phyloP scores from a whole-genome alignment of 2,888 invertebrate species.

The Gymnosoma rotundatum region DNA sequence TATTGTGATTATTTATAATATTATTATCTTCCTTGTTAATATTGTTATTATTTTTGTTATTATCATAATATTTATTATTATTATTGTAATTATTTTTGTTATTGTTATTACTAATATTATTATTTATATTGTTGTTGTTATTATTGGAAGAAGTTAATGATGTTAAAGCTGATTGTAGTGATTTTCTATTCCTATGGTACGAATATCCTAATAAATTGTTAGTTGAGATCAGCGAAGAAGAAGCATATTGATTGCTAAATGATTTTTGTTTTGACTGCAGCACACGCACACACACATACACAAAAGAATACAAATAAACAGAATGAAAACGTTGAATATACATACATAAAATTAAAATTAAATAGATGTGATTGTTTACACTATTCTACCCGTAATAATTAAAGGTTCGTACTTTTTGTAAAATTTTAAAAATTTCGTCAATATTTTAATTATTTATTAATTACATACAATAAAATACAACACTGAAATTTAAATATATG shows the following conservation, averaged over 20 bases:
- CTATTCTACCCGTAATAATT: neutral
- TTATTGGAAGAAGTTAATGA: conserved; percentile 71
- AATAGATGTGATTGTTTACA: neutral
- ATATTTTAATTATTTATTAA: too few relatives aligned
- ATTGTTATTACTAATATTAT: conserved; percentile 60
- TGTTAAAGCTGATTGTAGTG: conserved; percentile 76
- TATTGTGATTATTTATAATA: conserved; percentile 67
- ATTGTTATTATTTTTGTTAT: conserved; percentile 70
- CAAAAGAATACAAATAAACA: conserved; percentile 61
- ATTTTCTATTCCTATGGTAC: conserved; percentile 81
- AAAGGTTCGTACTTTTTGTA: neutral
- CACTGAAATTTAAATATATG: too few relatives aligned
- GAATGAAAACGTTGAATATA: conserved; percentile 4
- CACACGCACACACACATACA: conserved; percentile 74
- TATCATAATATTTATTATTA: conserved; percentile 65
- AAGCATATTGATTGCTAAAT: conserved; percentile 80
- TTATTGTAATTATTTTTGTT: conserved; percentile 62
- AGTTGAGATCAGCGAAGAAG: conserved; percentile 81
- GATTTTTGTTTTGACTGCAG: conserved; percentile 82
- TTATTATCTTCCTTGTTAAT: conserved; percentile 71
- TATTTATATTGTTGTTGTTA: conserved; percentile 69
- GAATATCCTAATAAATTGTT: conserved; percentile 81
- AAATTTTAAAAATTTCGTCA: too few relatives aligned
- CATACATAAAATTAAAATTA: neutral
- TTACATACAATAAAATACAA: too few relatives aligned